Conservation (phyloP, 2,113 vertebrate species). For the Hypomesus transpacificus region DNA sequence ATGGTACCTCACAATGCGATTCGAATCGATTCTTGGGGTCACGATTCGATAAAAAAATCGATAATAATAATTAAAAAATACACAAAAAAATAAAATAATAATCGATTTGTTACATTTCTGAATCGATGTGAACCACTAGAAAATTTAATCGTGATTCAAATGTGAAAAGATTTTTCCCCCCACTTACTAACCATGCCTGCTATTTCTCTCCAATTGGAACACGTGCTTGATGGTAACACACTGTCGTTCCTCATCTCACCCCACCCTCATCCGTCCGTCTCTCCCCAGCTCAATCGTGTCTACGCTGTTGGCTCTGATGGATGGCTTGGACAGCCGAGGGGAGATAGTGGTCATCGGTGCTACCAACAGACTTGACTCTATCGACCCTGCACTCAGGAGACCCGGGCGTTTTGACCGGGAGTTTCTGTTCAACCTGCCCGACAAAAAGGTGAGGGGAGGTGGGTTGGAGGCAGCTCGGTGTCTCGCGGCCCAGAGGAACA, state of each 20-base stretch:
- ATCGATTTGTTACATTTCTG: too few relatives aligned
- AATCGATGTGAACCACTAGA: too few relatives aligned
- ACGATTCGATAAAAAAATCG: too few relatives aligned
- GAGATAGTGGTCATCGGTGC: slow-evolving; percentile 99
- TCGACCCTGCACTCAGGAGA: slow-evolving; percentile 99
- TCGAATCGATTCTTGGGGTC: too few relatives aligned
- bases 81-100: too few relatives aligned
- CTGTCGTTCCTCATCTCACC: background rate
- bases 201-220: background rate
- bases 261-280: background rate
- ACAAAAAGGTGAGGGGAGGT: slow-evolving; percentile 81
- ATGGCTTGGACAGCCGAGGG: slow-evolving; percentile 96
- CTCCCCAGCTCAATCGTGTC: slow-evolving; percentile 91
- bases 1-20: too few relatives aligned
- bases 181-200: too few relatives aligned
- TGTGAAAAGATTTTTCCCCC: too few relatives aligned
- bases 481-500: too few relatives aligned
- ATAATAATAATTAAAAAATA: too few relatives aligned
- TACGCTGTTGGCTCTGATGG: slow-evolving; percentile 97
- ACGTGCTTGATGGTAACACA: background rate
- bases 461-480: background rate
- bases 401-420: slow-evolving; percentile 99
- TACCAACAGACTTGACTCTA: slow-evolving; percentile 99
- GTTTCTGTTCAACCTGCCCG: slow-evolving; percentile 97
- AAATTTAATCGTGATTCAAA: too few relatives aligned